Conservation (phyloP, 2,113 vertebrate genomes). For the Xiphophorus maculatus region DNA sequence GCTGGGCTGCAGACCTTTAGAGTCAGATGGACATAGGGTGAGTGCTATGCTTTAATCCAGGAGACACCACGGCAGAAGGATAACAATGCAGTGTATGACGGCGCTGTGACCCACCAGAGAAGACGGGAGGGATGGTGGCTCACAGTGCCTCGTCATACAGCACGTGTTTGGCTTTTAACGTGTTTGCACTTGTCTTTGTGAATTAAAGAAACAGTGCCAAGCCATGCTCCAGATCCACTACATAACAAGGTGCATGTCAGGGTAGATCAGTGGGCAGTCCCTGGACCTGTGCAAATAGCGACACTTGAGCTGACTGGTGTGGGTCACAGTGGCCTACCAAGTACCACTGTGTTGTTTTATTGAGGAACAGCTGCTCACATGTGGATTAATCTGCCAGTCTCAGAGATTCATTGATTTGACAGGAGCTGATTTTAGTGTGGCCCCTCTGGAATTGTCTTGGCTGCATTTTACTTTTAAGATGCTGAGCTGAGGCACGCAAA, state of each 20-base stretch:
- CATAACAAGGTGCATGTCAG: constrained; percentile 62
- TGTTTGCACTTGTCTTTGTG: constrained; percentile 67
- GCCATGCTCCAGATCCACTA: constrained; percentile 55
- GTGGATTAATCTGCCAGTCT: constrained; percentile 60
- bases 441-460: constrained; percentile 46
- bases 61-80: constrained; percentile 39
- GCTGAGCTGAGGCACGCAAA: constrained; percentile 26
- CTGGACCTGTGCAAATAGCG: constrained; percentile 35
- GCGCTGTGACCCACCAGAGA: constrained; percentile 50
- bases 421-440: constrained; percentile 62
- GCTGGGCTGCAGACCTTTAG: constrained; percentile 45
- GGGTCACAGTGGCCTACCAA: constrained; percentile 33
- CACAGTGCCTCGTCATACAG: constrained; percentile 9
- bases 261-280: constrained; percentile 47
- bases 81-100: constrained; percentile 35
- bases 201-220: constrained; percentile 68
- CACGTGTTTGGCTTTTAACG: constrained; percentile 59
- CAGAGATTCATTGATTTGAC: constrained; percentile 63
- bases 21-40: constrained; percentile 51
- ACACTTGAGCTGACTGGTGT: constrained; percentile 44
- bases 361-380: constrained; percentile 51
- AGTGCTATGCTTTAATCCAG: constrained; percentile 53
- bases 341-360: constrained; percentile 39
- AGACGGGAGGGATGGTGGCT: constrained; percentile 8
- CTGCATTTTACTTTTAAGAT: constrained; percentile 57